Evolutionary conservation across 2,888 invertebrate species (phyloP), one percentile per base, ranked within the genome.

Genomic region (Pristionchus fissidentatus): DNA sequence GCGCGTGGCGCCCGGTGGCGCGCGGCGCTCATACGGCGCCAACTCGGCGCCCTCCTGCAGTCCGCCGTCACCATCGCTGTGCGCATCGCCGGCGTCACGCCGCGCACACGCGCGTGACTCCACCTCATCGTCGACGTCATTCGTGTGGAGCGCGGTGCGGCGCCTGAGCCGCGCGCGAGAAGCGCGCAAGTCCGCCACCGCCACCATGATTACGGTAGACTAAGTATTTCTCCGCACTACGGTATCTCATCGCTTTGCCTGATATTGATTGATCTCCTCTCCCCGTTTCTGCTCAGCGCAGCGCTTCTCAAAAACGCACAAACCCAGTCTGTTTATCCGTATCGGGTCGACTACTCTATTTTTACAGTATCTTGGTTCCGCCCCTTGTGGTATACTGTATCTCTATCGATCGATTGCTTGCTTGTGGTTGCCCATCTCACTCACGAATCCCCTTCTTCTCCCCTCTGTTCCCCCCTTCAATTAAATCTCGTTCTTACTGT

Each of bases 181-280:
- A 10, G 38, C 70, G 15, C 35, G 38, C 38, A 66, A 70, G 32
- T 70, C n/a, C n/a, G n/a, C n/a, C n/a, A 41, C 70, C 70, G 70
- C 41, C 43, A 43, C 41, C 43, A 41, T 41, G 70, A 70, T 70
- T 3, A 70, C 38, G 22, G 70, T 70, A 8, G 70, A 70, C 26
- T 70, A 32, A 60, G 32, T 32, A 32, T 60, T 60, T 60, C 32
- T 29, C 1, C 22, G 13, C n/a, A 26, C n/a, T 57, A 26, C 8
- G n/a, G 57, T n/a, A n/a, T n/a, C 57, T 26, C 3, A 32, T 8
- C 15, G 7, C 15, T 60, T 32, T 10, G 32, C 7, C 15, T 22
- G 0, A 29, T 60, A 1, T 60, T 60, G 52, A 3, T 52, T n/a
- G n/a, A n/a, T n/a, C n/a, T n/a, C n/a, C n/a, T n/a, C n/a, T n/a